Evolutionary conservation across 2,797 vertebrate species (phyloP).

Genomic region (Lagocephalus sceleratus): DNA sequence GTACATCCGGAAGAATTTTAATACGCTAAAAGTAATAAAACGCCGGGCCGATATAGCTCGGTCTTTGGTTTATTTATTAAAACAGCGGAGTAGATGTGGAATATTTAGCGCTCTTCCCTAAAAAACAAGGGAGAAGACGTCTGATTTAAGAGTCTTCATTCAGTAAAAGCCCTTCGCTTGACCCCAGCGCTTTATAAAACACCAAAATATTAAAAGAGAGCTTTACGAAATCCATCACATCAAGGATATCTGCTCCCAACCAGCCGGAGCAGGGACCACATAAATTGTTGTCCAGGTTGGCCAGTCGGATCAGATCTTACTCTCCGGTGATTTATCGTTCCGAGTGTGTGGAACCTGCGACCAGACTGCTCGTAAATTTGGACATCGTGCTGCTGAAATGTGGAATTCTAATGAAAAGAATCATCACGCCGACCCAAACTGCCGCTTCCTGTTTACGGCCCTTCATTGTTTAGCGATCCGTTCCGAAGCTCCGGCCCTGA

Average conservation of each 20-base stretch:
- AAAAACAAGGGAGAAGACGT: too few species aligned
- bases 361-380: background rate
- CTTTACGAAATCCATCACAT: background rate
- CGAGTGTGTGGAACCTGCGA: background rate
- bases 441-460: slow-evolving; percentile 1
- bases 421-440: slow-evolving; percentile 7
- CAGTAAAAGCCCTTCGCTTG: background rate
- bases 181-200: background rate
- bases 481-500: background rate
- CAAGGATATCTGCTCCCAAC: background rate
- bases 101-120: too few species aligned
- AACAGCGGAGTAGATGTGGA: too few species aligned
- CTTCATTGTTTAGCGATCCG: slow-evolving; percentile 12
- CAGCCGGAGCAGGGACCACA: background rate
- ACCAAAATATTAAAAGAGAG: background rate
- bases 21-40: too few species aligned
- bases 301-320: background rate
- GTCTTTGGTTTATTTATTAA: too few species aligned
- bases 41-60: too few species aligned
- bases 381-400: background rate
- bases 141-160: too few species aligned
- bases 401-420: background rate
- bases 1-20: too few species aligned
- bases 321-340: background rate
- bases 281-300: background rate